These are phyloP conservation scores for Edolisoma coerulescens DNA, from an alignment of 2,113 vertebrate genomes.

Conservation along the genomic window DNA sequence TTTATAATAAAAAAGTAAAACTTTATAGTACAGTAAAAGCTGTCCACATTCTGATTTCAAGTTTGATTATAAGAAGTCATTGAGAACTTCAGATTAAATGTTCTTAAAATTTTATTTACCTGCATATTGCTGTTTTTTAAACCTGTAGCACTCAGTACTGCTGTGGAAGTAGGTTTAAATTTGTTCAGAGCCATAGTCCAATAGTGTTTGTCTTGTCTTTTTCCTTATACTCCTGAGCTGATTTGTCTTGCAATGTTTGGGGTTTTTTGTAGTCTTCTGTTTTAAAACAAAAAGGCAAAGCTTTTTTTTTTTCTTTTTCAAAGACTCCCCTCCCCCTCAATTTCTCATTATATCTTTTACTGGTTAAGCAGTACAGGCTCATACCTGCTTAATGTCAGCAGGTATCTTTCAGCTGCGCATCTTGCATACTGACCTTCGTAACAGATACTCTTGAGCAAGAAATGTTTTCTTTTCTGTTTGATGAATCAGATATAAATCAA, in stretches of 20 bases:
- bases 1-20: not conserved
- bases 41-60: not conserved
- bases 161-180: not conserved
- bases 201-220: not conserved
- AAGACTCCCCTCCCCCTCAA: fast-evolving
- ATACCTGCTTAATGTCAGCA: not conserved
- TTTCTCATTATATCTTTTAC: not conserved
- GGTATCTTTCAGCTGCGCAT: not conserved
- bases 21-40: not conserved
- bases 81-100: not conserved
- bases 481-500: not conserved
- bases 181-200: not conserved
- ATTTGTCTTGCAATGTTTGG: not conserved
- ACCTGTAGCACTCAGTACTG: not conserved
- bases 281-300: not conserved
- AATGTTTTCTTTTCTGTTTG: not conserved
- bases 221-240: not conserved
- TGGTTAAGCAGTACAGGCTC: not conserved
- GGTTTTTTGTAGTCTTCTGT: not conserved
- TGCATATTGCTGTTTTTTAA: not conserved
- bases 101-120: not conserved
- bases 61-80: not conserved
- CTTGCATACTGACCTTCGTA: not conserved
- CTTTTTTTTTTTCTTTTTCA: not conserved
- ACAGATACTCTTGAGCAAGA: not conserved